These are phyloP conservation scores for Reinhardtius hippoglossoides DNA, from an alignment of 2,113 vertebrate species.

Conservation along the genomic window DNA sequence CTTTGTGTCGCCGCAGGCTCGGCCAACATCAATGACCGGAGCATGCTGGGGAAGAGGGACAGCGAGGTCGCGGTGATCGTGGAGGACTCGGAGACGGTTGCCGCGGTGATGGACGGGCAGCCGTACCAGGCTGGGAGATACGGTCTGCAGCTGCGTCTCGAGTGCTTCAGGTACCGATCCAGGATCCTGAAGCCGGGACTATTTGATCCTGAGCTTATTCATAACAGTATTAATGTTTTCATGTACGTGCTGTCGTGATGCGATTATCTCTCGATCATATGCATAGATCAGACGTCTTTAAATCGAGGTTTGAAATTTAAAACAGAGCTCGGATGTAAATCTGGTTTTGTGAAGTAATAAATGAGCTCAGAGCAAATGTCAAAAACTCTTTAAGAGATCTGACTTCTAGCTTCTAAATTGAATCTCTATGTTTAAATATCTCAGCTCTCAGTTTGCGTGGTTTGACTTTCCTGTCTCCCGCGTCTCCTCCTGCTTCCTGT, in stretches of 20 bases:
- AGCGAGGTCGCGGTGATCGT: slow-evolving; percentile 95
- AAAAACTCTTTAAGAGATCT: too few relatives aligned
- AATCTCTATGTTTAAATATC: too few relatives aligned
- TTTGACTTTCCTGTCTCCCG: neutral
- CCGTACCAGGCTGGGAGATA: slow-evolving; percentile 87
- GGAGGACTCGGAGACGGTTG: slow-evolving; percentile 87
- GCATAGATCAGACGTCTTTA: neutral
- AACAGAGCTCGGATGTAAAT: too few relatives aligned
- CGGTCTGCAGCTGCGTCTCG: slow-evolving; percentile 87
- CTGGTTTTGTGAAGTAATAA: too few relatives aligned
- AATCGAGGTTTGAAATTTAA: neutral
- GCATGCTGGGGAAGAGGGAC: slow-evolving; percentile 98
- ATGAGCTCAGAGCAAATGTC: too few relatives aligned
- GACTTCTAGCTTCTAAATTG: too few relatives aligned
- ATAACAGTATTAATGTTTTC: too few relatives aligned
- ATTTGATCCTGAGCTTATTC: neutral
- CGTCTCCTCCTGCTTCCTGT: neutral
- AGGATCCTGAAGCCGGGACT: too few relatives aligned
- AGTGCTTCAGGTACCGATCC: slow-evolving; percentile 90
- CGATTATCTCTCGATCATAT: too few relatives aligned
- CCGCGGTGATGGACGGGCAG: slow-evolving; percentile 89
- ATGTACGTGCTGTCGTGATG: too few relatives aligned
- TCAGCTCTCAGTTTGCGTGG: too few relatives aligned
- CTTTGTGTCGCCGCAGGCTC: slow-evolving; percentile 83
- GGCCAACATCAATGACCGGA: slow-evolving; percentile 98